Evolutionary conservation across 2,113 vertebrate species (phyloP), one percentile per base, ranked within the genome.

Genomic region (Otocyon megalotis): DNA sequence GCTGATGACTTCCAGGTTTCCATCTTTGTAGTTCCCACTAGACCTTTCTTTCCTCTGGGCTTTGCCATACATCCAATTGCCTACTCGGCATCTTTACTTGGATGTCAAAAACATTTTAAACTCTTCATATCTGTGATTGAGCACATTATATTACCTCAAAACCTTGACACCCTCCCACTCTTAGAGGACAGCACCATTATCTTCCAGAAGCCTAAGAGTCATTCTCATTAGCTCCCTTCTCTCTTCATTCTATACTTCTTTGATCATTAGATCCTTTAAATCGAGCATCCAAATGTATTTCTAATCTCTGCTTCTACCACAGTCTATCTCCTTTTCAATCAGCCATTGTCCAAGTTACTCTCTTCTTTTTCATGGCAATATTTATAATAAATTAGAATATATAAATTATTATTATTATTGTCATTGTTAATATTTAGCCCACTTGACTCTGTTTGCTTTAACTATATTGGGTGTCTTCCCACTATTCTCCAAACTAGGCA

Each of bases 301-400:
- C 43, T 85, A 72, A 26, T 2, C 22, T 84, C 53, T 77, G 30
- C 32, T 48, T 16, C 77, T n/a, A 93, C 58, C 10, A 43, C 17
- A 43, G 43, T 43, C 1, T 22, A 48, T 63, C 5, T 72, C 7
- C 10, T 72, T 16, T 63, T 26, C 32, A 43, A 50, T 53, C 53
- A 82, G 24, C 1, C 28, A 4, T 93, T 77, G 56, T 79, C 30
- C 10, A 88, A 35, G 62, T 26, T 84, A 43, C 8, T 92, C 12
- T 84, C 20, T 63, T 60, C 14, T 90, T 7, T 77, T 76, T 71
- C 24, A 26, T 56, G n/a, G n/a, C 6, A 37, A 82, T 63, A 82
- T 63, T 93, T 93, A n/a, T 71, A 82, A 69, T 69, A 69, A 69
- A 81, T 60, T 95, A 86, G 8, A 86, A 48, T 97, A 69, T 82